Conservation (phyloP, 1,140 invertebrate genomes). For the Aethina tumida region DNA sequence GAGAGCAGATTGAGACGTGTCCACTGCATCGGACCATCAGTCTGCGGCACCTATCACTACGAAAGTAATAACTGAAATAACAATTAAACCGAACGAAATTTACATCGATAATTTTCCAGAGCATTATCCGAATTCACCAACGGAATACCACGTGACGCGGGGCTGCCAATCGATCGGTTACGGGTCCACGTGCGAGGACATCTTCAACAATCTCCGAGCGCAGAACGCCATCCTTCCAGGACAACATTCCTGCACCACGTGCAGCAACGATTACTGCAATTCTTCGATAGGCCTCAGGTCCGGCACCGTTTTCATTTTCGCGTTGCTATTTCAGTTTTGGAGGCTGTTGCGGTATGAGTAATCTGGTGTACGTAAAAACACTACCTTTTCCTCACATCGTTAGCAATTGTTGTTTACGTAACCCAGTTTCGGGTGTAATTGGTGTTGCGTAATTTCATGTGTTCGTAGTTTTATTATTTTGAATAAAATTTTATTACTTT, state of each 20-base stretch:
- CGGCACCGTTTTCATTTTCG: too few species aligned
- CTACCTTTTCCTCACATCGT: too few species aligned
- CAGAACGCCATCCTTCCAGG: slow-evolving; percentile 20
- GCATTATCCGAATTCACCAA: slow-evolving; percentile 16
- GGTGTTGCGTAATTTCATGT: too few species aligned
- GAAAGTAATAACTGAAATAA: slow-evolving; percentile 17
- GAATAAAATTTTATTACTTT: too few species aligned
- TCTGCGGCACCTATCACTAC: slow-evolving; percentile 24
- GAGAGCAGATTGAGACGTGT: slow-evolving; percentile 16
- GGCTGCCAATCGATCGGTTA: slow-evolving; percentile 23
- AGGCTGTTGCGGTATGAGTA: too few species aligned
- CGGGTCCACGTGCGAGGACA: slow-evolving; percentile 26
- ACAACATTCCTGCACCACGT: slow-evolving; percentile 25
- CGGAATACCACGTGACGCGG: slow-evolving; percentile 18
- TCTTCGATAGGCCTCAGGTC: slow-evolving; percentile 2
- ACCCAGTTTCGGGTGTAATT: too few species aligned
- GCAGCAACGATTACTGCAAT: slow-evolving; percentile 24
- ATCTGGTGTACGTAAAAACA: too few species aligned
- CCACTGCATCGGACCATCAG: slow-evolving; percentile 22
- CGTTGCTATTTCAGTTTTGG: too few species aligned
- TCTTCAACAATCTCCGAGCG: slow-evolving; percentile 21
- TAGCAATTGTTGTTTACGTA: too few species aligned
- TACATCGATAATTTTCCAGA: slow-evolving; percentile 13
- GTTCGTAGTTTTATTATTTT: too few species aligned
- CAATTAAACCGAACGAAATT: background rate